A percentile compares a stretch with the other conserved stretches of the same genome.
These are phyloP conservation scores for Aphis gossypii DNA, from an alignment of 1,140 invertebrate species.

Conservation along the genomic window DNA sequence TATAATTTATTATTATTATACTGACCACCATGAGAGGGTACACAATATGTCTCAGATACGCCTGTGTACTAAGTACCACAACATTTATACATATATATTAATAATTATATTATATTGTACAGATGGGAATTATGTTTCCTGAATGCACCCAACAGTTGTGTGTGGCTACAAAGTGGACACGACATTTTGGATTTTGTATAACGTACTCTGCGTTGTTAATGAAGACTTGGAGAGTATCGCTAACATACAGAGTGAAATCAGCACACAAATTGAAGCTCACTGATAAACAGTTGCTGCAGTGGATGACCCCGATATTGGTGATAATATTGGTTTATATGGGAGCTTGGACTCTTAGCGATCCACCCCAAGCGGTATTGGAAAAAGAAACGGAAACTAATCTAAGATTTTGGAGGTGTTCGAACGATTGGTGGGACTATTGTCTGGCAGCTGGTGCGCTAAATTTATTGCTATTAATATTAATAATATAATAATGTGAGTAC, in stretches of 20 bases:
- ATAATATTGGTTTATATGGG: slow-evolving; percentile 88
- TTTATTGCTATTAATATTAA: not conserved
- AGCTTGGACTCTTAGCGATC: slow-evolving; percentile 86
- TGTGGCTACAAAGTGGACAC: slow-evolving; percentile 88
- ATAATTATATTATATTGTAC: slow-evolving; percentile 58
- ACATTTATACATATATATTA: not conserved
- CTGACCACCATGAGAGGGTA: not conserved
- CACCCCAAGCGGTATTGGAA: slow-evolving; percentile 80
- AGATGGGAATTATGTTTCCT: slow-evolving; percentile 92
- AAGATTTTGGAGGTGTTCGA: slow-evolving; percentile 88
- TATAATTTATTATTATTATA: not conserved
- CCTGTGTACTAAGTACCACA: not conserved
- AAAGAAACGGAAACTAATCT: slow-evolving; percentile 73
- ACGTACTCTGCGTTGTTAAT: slow-evolving; percentile 89
- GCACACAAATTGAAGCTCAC: slow-evolving; percentile 91
- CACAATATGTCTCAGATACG: not conserved
- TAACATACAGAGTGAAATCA: slow-evolving; percentile 93
- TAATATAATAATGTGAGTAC: not conserved
- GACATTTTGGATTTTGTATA: slow-evolving; percentile 89
- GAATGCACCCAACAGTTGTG: slow-evolving; percentile 81
- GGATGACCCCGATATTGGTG: slow-evolving; percentile 87
- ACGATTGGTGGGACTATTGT: slow-evolving; percentile 93
- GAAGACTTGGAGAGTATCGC: slow-evolving; percentile 92
- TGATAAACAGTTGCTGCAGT: slow-evolving; percentile 87
- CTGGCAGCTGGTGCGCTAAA: slow-evolving; percentile 76